Base-by-base conservation (phyloP, 2,113 vertebrate genomes). In the Catharus bicknelli region DNA sequence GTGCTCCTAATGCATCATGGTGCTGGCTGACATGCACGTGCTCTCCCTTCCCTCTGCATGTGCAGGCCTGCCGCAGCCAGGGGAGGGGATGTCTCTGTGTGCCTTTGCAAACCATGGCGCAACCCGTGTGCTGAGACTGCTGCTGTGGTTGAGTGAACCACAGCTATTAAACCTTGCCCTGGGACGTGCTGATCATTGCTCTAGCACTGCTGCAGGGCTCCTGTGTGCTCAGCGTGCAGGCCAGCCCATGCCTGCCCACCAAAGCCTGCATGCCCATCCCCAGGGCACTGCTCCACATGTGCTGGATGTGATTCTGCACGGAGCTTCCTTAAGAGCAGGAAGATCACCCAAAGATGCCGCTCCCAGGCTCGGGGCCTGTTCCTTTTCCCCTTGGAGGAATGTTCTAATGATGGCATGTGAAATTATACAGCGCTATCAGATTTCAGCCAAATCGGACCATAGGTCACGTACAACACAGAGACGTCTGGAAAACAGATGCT, bases 401-500 rank as follows among this genome's bases (percentile, higher is more conserved):
- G 93, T 94, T 90, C 87, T 85, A 57, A 87, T 23, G 75, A 85
- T 91, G 95, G 87, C 78, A 95, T 85, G 93, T 50, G 45, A 69
- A 95, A 85, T 95, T 91, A 94, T 70, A 90, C 85, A 95, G 45
- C 3, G 0, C 83, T 94, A 94, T 95, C 95, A 90, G 84, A 95
- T 95, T 96, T 95, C 95, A 95, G 92, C 88, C 90, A 90, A 74
- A 92, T 87, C 16, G 0, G 89, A 87, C 84, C 90, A 91, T 67
- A 94, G 96, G 94, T 94, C 94, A 90, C 58, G 51, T 76, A 93
- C 78, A 87, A 75, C 84, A 80, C 55, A 91, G 91, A 73, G 50
- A 79, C 86, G 86, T 92, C 94, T 96, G 90, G 81, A 94, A 92
- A 94, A 95, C 95, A 95, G 94, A 94, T 94, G 95, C 61, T 90